These are phyloP conservation scores for Rhipidura dahli DNA, from an alignment of 2,113 vertebrate species.

Conservation along the genomic window DNA sequence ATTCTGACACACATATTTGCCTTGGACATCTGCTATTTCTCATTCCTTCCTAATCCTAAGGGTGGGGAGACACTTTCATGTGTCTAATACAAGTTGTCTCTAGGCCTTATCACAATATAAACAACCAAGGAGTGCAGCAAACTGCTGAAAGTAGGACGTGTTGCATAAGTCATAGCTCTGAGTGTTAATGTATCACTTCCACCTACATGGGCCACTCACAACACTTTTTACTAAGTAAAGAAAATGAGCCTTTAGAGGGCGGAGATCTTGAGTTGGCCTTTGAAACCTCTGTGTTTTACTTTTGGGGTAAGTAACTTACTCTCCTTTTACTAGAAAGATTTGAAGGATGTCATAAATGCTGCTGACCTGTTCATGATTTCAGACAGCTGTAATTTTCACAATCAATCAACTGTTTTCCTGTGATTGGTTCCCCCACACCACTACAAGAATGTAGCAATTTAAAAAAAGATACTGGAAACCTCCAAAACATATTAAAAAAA, in stretches of 20 bases:
- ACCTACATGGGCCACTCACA: not conserved
- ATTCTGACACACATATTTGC: not conserved
- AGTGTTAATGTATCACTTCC: not conserved
- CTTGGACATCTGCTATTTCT: not conserved
- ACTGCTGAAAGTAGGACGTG: not conserved
- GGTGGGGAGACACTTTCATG: not conserved
- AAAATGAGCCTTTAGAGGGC: fast-evolving
- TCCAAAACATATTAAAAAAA: not conserved
- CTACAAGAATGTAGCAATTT: not conserved
- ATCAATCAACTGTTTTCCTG: not conserved
- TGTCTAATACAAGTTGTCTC: not conserved
- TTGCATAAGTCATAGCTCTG: not conserved
- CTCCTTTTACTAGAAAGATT: not conserved
- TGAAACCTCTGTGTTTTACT: not conserved
- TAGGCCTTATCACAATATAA: constrained; percentile 18
- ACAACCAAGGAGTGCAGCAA: not conserved
- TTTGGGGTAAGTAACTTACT: not conserved
- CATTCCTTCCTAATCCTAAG: not conserved
- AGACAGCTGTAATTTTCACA: not conserved
- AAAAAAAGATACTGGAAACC: not conserved
- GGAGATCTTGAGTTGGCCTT: not conserved
- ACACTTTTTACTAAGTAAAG: not conserved
- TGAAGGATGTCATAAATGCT: not conserved
- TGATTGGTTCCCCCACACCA: not conserved
- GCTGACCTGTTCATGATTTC: not conserved